Evolutionary conservation across 2,888 invertebrate genomes (phyloP), one percentile per base, ranked within the genome.

Genomic region (Meteorus colon): DNA sequence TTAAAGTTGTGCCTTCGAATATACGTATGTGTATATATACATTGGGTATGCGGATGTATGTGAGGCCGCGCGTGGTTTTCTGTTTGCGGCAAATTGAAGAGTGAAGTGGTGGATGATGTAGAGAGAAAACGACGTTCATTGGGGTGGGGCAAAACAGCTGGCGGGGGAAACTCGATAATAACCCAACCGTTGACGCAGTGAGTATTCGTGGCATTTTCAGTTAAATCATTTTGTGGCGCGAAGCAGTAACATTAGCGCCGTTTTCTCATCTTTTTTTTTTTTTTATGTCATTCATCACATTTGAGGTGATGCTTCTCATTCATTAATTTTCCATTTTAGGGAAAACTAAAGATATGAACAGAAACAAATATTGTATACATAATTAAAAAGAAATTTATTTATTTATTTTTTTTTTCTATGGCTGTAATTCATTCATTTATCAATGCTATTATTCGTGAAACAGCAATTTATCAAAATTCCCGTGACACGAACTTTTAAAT

Each of bases 131-230:
- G 14, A 29, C 31, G 60, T 62, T 27, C 6, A 29, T 62, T 5
- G 29, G 27, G 34, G 63, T 3, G n/a, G 31, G 34, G 59, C 60
- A 29, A 12, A 62, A 12, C 27, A 62, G 14, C 16, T 27, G 10
- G 24, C 60, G 60, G 29, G 27, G 14, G 70, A 19, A 45, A 34
- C n/a, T 24, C 37, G 60, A 71, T 71, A 71, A 71, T 71, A 60
- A 71, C 60, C 60, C 60, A 14, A 59, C 41, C 10, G 70, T 55
- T 69, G 69, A 55, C 55, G 51, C 51, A 72, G 72, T 27, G 37
- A 48, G 63, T 48, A 72, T 72, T 72, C 27, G 63, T 63, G 72
- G 63, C 45, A 63, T 62, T 63, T 72, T 48, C 27, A 72, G 72
- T 29, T 19, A 45, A 45, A 63, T 72, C 45, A 72, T 72, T 72